phyloP scores from a whole-genome alignment of 2,888 invertebrate species.

The Tiphia femorata region DNA sequence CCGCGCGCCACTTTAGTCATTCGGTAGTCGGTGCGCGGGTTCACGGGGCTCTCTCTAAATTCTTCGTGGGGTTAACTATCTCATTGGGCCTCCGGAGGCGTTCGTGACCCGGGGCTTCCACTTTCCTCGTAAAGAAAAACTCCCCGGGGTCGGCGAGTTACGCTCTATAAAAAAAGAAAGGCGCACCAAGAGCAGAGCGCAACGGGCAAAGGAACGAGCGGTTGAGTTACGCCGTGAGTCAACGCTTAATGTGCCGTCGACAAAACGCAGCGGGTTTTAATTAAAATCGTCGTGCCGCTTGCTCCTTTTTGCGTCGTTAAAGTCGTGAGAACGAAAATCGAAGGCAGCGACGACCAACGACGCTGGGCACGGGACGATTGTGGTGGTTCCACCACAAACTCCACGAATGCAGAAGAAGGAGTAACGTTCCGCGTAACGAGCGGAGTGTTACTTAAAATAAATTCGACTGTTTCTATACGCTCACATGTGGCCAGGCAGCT shows the following conservation, averaged over 20 bases:
- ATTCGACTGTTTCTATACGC: no score
- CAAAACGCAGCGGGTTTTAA: conserved; percentile 48
- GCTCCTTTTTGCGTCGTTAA: conserved; percentile 32
- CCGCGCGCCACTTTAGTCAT: no score
- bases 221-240: conserved; percentile 27
- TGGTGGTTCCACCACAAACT: no score
- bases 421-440: no score
- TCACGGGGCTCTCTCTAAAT: conserved; percentile 19
- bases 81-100: background rate
- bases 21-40: conserved; percentile 1
- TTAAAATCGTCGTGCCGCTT: conserved; percentile 40
- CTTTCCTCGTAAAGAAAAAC: conserved; percentile 32
- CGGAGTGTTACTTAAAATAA: no score
- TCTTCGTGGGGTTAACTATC: conserved; percentile 4
- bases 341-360: background rate
- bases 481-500: no score
- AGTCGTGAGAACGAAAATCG: conserved; percentile 15
- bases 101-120: conserved; percentile 20
- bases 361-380: no score
- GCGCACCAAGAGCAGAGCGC: conserved; percentile 4
- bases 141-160: conserved; percentile 4
- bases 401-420: no score
- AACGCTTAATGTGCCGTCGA: conserved; percentile 31
- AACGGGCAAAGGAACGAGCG: conserved; percentile 11
- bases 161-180: conserved; percentile 18